Conservation (phyloP, 2,888 invertebrate genomes). For the Branchipolynoe longqiensis region DNA sequence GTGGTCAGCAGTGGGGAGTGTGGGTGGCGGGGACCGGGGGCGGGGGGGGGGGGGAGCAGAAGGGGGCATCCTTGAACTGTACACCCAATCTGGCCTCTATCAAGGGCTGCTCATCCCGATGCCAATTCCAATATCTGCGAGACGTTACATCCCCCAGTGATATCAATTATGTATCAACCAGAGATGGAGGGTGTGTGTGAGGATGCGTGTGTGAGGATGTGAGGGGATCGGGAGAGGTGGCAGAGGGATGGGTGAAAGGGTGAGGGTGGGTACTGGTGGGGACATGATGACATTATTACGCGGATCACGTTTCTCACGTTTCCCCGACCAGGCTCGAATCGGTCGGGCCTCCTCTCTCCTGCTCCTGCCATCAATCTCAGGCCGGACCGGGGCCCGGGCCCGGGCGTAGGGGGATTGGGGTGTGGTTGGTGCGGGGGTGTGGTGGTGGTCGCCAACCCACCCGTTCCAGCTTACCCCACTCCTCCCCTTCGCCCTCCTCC, state of each 20-base stretch:
- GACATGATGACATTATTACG: slow-evolving; percentile 45
- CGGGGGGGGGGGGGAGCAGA: neutral
- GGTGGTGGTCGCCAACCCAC: too few species aligned
- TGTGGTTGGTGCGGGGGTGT: too few species aligned
- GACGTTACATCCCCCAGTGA: slow-evolving; percentile 15
- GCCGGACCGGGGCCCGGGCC: neutral
- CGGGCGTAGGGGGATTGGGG: too few species aligned
- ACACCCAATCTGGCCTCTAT: slow-evolving; percentile 14
- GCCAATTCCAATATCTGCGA: slow-evolving; percentile 5
- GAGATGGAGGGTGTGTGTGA: too few species aligned
- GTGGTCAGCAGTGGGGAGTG: too few species aligned
- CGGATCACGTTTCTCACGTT: slow-evolving; percentile 26
- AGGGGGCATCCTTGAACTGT: neutral
- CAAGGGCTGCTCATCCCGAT: neutral
- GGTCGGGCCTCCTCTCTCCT: slow-evolving; percentile 22
- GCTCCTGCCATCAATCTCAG: slow-evolving; percentile 19
- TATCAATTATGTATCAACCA: slow-evolving; percentile 40
- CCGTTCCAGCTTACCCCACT: too few species aligned
- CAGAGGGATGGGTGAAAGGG: too few species aligned
- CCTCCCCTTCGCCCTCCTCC: too few species aligned
- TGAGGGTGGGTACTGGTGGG: neutral
- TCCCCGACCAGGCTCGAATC: too few species aligned
- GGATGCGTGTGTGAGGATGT: too few species aligned
- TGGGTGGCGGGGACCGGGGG: neutral
- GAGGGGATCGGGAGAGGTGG: too few species aligned